Percentiles rank a stretch among this genome's conserved stretches.
phyloP scores from a whole-genome alignment of 2,113 vertebrate genomes.

The Dipodomys stephensi region DNA sequence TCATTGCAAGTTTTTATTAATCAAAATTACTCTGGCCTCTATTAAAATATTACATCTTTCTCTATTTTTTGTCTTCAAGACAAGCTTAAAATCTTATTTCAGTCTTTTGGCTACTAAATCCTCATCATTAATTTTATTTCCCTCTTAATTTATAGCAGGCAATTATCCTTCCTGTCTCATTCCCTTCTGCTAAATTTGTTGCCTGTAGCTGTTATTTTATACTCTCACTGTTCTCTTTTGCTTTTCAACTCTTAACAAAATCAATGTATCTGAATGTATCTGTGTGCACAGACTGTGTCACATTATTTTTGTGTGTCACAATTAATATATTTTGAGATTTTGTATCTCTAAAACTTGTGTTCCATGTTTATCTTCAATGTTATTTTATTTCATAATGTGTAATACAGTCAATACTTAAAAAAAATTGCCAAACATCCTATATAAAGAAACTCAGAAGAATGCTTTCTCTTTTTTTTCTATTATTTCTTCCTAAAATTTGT shows the following conservation, averaged over 20 bases:
- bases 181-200: slow-evolving; percentile 59
- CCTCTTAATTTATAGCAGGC: slow-evolving; percentile 58
- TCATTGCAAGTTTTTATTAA: slow-evolving; percentile 56
- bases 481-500: not conserved
- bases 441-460: not conserved
- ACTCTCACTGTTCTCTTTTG: slow-evolving; percentile 2
- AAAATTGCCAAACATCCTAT: not conserved
- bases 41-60: not conserved
- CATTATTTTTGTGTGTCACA: not conserved
- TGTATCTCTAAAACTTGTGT: not conserved
- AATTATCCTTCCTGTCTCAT: slow-evolving; percentile 46
- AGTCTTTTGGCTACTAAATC: slow-evolving; percentile 66
- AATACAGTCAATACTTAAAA: not conserved
- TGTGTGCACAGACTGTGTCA: not conserved
- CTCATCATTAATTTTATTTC: slow-evolving; percentile 75
- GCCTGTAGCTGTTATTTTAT: slow-evolving; percentile 59
- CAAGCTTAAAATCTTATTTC: slow-evolving; percentile 73
- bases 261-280: not conserved
- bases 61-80: slow-evolving; percentile 10
- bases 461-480: accelerated
- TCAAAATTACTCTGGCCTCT: slow-evolving; percentile 15
- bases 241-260: not conserved
- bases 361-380: not conserved
- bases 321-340: not conserved
- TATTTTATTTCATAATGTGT: not conserved